Evolutionary conservation across 2,797 vertebrate genomes (phyloP), one percentile per base, ranked within the genome.

Genomic region (Urophycis tenuis): DNA sequence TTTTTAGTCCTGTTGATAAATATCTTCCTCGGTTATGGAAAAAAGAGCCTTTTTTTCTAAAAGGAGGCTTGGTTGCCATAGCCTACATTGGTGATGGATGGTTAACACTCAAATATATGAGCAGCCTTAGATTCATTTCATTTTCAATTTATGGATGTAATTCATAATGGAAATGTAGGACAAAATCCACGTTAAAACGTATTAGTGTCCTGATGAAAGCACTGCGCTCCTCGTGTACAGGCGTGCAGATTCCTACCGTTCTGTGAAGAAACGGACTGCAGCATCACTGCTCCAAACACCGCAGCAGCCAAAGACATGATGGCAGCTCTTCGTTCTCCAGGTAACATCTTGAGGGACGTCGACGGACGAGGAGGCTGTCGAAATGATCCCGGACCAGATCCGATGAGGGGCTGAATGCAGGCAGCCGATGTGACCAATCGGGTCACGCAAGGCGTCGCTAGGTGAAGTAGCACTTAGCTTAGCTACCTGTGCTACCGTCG

Each of bases 251-350:
- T 82, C 91, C 83, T 92, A 94, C 93, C 93, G 89, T 87, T 91
- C 82, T 94, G 90, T 22, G 93, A 90, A 9, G 88, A 92, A 41
- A 90, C 92, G 41, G 86, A 85, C 87, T 89, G 92, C 88, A 94
- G 89, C 91, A 93, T 83, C 85, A 92, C 71, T 25, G 88, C 90
- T 77, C 90, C 92, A 2, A 92, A 3, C 73, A 93, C 83, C 84
- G 84, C 83, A 90, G 84, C 74, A 77, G 87, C 83, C 80, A 89
- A 77, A 83, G 89, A 90, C 93, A 93, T 91, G 83, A 88, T 90
- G 83, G 88, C 86, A 82, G 88, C 84, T 87, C 87, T 84, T 75
- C 88, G 86, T 49, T 83, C 84, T 72, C 85, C 88, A 85, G 89
- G 89, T 87, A 84, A 81, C 88, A 91, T 89, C 88, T 84, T 89